phyloP scores from a whole-genome alignment of 2,797 vertebrate species.

The Periparus ater region DNA sequence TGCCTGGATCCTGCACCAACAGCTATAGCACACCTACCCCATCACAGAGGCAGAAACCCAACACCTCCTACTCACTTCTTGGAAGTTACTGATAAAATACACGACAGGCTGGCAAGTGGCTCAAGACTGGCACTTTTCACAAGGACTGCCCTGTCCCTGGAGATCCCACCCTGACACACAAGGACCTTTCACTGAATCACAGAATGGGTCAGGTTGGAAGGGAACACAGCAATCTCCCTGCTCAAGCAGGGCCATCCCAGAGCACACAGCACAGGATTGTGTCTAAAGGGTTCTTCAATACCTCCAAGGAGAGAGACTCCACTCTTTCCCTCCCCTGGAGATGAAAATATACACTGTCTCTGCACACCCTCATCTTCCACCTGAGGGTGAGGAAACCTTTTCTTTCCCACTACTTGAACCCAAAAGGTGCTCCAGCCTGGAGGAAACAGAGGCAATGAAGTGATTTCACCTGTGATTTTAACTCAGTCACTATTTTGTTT shows the following conservation, averaged over 20 bases:
- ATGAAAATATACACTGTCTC: background rate
- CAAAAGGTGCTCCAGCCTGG: background rate
- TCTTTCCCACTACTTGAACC: background rate
- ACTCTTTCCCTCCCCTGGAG: background rate
- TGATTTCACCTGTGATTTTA: background rate
- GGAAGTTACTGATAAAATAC: background rate
- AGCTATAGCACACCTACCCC: fast-evolving
- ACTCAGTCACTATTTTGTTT: background rate
- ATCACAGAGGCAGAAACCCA: background rate
- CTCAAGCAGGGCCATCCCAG: background rate
- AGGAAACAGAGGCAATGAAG: background rate
- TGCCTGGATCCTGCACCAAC: background rate
- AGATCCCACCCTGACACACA: background rate
- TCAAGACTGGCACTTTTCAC: background rate
- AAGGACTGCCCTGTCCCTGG: background rate
- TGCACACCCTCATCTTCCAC: background rate
- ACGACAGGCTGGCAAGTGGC: fast-evolving
- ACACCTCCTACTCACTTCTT: background rate
- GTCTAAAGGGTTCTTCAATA: background rate
- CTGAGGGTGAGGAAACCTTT: background rate
- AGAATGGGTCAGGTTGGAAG: background rate
- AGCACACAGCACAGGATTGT: background rate
- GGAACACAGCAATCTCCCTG: background rate
- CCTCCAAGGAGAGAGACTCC: background rate
- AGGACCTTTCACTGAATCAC: background rate